Conservation (phyloP, 2,797 vertebrate genomes). For the Sebastes hopkinsi region DNA sequence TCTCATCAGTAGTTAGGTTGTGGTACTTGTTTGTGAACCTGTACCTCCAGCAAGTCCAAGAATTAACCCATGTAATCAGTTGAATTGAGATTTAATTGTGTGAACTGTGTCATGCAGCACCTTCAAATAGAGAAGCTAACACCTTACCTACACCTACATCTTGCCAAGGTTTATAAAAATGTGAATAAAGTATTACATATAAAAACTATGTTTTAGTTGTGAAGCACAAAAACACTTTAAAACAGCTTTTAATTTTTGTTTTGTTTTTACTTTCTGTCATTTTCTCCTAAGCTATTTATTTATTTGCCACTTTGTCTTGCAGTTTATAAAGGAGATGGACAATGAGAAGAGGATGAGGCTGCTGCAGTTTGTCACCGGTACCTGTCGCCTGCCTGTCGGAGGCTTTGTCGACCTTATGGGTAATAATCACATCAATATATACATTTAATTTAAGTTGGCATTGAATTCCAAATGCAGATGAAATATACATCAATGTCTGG, state of each 20-base stretch:
- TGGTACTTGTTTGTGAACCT: neutral
- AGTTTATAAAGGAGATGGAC: constrained; percentile 92
- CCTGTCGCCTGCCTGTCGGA: constrained; percentile 94
- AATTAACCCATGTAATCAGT: neutral
- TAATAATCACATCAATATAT: constrained; percentile 34
- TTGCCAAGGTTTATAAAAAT: no score
- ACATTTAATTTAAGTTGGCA: neutral
- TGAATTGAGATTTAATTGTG: neutral
- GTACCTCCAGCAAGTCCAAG: neutral
- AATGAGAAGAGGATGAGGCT: constrained; percentile 97
- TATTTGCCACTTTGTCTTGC: neutral
- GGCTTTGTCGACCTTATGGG: constrained; percentile 98
- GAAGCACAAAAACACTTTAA: no score
- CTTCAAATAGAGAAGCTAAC: no score
- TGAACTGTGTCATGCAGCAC: neutral
- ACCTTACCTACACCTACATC: no score
- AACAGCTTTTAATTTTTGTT: no score
- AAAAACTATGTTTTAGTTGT: no score
- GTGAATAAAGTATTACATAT: no score
- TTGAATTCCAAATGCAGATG: neutral
- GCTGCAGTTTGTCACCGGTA: constrained; percentile 97
- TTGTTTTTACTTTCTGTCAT: no score
- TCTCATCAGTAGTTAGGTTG: neutral
- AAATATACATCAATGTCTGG: neutral
- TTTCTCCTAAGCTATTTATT: no score